Conservation (phyloP, 1,140 invertebrate genomes). For the Drosophila pectinifera region DNA sequence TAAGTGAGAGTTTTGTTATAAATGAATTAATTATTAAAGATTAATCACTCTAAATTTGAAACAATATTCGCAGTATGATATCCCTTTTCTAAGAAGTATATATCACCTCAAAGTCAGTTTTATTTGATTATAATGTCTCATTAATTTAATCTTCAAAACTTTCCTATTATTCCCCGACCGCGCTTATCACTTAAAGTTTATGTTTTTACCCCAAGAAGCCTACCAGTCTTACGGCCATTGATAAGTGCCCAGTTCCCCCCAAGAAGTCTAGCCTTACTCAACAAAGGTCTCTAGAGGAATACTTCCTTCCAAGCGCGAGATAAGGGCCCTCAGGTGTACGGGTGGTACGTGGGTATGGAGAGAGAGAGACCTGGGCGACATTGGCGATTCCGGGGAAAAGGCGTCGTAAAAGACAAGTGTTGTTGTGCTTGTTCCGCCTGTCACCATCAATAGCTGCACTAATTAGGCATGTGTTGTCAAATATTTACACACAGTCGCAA, state of each 20-base stretch:
- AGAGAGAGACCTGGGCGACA: slow-evolving; percentile 16
- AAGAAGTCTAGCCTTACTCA: slow-evolving; percentile 59
- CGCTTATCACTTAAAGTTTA: slow-evolving; percentile 5
- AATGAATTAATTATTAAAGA: no score
- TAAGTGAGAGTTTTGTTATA: no score
- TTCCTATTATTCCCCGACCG: not conserved
- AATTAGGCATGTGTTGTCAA: slow-evolving; percentile 84
- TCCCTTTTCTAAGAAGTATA: not conserved
- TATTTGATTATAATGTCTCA: not conserved
- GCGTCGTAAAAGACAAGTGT: slow-evolving; percentile 74
- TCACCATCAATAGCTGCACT: slow-evolving; percentile 83
- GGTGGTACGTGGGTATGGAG: slow-evolving; percentile 9
- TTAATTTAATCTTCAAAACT: slow-evolving; percentile 10
- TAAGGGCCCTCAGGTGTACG: slow-evolving; percentile 36
- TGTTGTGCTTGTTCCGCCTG: slow-evolving; percentile 66
- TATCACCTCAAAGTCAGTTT: not conserved
- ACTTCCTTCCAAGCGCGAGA: slow-evolving; percentile 53
- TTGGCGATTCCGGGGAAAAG: slow-evolving; percentile 70
- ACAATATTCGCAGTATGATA: not conserved
- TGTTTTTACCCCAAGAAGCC: slow-evolving; percentile 23
- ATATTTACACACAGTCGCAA: slow-evolving; percentile 80
- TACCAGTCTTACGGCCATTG: slow-evolving; percentile 61
- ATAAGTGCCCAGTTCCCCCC: slow-evolving; percentile 38
- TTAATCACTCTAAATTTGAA: no score
- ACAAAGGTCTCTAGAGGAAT: slow-evolving; percentile 35